A percentile compares a stretch with the other conserved stretches of the same genome.
phyloP scores from a whole-genome alignment of 2,888 invertebrate species.

The Spodoptera exigua region DNA sequence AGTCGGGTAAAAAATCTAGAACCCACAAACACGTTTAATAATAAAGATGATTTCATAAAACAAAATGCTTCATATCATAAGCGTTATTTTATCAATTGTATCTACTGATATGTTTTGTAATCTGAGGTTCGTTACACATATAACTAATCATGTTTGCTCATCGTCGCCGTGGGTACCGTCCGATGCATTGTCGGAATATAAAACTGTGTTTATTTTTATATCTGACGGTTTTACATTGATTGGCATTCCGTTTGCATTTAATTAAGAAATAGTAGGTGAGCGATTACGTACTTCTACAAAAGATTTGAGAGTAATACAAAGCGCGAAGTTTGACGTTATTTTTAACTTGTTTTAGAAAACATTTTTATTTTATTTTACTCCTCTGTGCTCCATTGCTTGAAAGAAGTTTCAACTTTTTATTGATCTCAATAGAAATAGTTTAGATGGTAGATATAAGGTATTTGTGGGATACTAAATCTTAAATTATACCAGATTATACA shows the following conservation, averaged over 20 bases:
- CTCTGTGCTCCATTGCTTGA: no score
- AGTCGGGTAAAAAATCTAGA: not conserved
- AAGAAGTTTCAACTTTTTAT: no score
- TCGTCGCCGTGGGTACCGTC: conserved; percentile 1
- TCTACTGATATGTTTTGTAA: conserved; percentile 37
- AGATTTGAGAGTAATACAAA: conserved; percentile 37
- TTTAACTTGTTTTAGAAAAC: not conserved
- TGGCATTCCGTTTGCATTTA: conserved; percentile 40
- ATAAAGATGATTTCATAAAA: conserved; percentile 30
- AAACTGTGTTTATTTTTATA: conserved; percentile 46
- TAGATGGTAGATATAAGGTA: no score
- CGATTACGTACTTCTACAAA: conserved; percentile 19
- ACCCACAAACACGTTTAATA: conserved; percentile 8
- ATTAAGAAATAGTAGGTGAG: conserved; percentile 43
- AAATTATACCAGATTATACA: no score
- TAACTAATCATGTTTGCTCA: conserved; percentile 11
- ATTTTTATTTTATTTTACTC: no score
- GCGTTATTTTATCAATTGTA: conserved; percentile 14
- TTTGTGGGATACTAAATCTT: no score
- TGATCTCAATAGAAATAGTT: no score
- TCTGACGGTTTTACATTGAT: conserved; percentile 35
- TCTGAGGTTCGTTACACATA: conserved; percentile 20
- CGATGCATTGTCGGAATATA: conserved; percentile 28
- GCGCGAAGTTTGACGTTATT: not conserved
- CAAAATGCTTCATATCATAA: conserved; percentile 17